These are phyloP conservation scores for Protomyctophum bolini DNA, from an alignment of 2,113 vertebrate genomes.

Conservation along the genomic window DNA sequence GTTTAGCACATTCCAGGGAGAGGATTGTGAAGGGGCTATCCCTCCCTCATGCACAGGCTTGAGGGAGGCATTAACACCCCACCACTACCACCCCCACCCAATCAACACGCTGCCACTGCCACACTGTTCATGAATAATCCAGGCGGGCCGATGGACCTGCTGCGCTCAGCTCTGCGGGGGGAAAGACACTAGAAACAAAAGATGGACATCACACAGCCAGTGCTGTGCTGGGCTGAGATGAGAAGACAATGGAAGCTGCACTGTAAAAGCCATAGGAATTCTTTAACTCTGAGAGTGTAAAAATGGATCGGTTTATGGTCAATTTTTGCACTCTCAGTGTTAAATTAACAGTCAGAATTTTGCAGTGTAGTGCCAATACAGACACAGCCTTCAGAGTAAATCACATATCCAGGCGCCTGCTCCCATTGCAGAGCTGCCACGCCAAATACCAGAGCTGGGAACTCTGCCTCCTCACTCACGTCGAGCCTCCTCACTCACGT, in stretches of 20 bases:
- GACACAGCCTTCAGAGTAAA: constrained; percentile 68
- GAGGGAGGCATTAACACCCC: constrained; percentile 36
- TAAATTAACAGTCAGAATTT: too few species aligned
- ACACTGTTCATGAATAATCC: constrained; percentile 81
- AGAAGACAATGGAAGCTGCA: constrained; percentile 72
- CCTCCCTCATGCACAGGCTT: constrained; percentile 56
- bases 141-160: constrained; percentile 70
- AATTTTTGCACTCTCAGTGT: too few species aligned
- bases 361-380: constrained; percentile 56
- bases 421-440: constrained; percentile 51
- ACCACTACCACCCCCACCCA: constrained; percentile 49
- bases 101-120: constrained; percentile 74
- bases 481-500: constrained; percentile 45
- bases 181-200: constrained; percentile 76
- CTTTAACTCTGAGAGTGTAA: too few species aligned
- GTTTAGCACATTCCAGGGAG: constrained; percentile 62
- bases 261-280: too few species aligned
- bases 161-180: constrained; percentile 71
- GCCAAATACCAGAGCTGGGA: constrained; percentile 69
- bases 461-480: constrained; percentile 47
- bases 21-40: constrained; percentile 55
- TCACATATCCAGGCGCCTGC: constrained; percentile 63
- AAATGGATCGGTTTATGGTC: too few species aligned
- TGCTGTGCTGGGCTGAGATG: constrained; percentile 65
- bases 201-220: constrained; percentile 69